Evolutionary conservation across 1,140 invertebrate species (phyloP).

Genomic region (Ganaspis sp.): DNA sequence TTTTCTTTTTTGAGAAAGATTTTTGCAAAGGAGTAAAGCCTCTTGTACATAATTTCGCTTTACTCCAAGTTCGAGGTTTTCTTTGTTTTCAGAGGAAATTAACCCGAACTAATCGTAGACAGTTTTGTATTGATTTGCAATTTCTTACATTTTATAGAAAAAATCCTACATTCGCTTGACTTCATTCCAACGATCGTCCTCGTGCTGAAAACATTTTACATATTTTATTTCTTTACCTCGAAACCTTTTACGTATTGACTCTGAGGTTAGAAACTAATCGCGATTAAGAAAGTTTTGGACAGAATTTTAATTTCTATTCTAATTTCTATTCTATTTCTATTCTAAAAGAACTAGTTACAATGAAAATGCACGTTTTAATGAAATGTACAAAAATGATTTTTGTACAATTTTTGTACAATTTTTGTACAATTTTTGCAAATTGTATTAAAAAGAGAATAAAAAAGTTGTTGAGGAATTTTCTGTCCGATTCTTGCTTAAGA

Average conservation of each 20-base stretch:
- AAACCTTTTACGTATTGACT: conserved; percentile 11
- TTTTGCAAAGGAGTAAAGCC: background rate
- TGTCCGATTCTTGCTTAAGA: too few species aligned
- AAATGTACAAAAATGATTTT: too few species aligned
- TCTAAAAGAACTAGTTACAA: too few species aligned
- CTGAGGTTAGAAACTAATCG: background rate
- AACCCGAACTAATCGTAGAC: background rate
- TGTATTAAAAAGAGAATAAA: too few species aligned
- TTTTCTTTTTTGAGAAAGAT: background rate
- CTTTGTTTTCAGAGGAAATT: background rate
- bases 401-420: too few species aligned
- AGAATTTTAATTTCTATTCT: too few species aligned
- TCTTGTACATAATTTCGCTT: background rate
- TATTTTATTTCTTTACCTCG: conserved; percentile 11
- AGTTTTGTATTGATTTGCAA: background rate
- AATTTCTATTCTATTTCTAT: too few species aligned
- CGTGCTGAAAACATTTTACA: background rate
- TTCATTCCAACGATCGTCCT: conserved; percentile 8
- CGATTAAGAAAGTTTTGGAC: background rate
- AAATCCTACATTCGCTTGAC: background rate
- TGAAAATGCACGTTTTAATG: too few species aligned
- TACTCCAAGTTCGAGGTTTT: background rate
- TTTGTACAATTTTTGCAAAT: too few species aligned
- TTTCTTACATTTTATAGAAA: conserved; percentile 24
- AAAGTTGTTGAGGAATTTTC: too few species aligned